Conservation (phyloP, 2,888 invertebrate species). For the Halocaridina rubra region DNA sequence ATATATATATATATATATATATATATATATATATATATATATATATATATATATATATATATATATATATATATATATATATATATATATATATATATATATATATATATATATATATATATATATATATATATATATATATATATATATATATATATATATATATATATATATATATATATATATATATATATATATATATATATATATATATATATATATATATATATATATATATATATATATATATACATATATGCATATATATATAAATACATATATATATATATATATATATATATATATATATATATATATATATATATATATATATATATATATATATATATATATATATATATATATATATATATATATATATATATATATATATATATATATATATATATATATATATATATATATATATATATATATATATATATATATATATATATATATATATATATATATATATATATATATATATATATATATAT, state of each 20-base stretch:
- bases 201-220: neutral
- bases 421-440: neutral
- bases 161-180: neutral
- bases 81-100: neutral
- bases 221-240: neutral
- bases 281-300: conserved; percentile 1
- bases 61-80: conserved; percentile 1
- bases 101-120: conserved; percentile 1
- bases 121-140: neutral
- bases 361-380: neutral
- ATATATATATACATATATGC: neutral
- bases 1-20: neutral
- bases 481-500: conserved; percentile 1
- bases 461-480: neutral
- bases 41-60: neutral
- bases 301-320: conserved; percentile 2
- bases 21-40: neutral
- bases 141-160: neutral
- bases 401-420: neutral
- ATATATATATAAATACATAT: neutral
- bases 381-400: neutral
- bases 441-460: conserved; percentile 1
- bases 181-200: neutral
- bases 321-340: neutral
- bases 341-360: neutral